Percentiles rank a stretch among this genome's conserved stretches.
Evolutionary conservation across 2,888 invertebrate species (phyloP).

Genomic region (Odontocerum albicorne): DNA sequence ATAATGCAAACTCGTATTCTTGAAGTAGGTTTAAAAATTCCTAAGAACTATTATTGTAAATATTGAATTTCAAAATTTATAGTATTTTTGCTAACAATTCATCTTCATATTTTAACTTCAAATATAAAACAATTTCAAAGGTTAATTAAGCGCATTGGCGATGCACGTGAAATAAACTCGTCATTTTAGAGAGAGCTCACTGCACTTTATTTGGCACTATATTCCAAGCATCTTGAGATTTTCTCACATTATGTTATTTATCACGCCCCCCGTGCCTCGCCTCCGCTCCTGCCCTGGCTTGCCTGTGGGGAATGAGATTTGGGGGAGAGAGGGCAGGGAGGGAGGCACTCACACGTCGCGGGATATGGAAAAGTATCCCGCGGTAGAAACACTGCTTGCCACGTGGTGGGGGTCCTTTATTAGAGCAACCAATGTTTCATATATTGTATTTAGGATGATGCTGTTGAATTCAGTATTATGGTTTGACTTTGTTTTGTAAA

Average conservation of each 20-base stretch:
- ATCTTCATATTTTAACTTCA: too few species aligned
- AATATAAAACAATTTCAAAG: too few species aligned
- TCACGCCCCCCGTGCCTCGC: constrained; percentile 16
- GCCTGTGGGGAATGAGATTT: neutral
- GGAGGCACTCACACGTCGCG: constrained; percentile 18
- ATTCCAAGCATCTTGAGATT: constrained; percentile 36
- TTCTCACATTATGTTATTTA: constrained; percentile 37
- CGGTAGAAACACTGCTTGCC: constrained; percentile 11
- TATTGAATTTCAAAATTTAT: too few species aligned
- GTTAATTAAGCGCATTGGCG: too few species aligned
- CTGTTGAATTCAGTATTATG: too few species aligned
- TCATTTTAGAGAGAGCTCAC: constrained; percentile 6
- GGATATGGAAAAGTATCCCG: constrained; percentile 29
- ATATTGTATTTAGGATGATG: too few species aligned
- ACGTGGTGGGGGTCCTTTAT: constrained; percentile 4
- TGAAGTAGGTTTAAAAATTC: too few species aligned
- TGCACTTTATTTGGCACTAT: constrained; percentile 34
- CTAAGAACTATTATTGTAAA: too few species aligned
- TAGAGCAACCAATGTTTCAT: too few species aligned
- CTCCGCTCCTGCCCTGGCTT: neutral
- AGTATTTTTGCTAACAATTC: too few species aligned
- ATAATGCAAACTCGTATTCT: too few species aligned
- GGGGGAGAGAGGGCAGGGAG: neutral
- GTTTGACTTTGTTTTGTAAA: too few species aligned
- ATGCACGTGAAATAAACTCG: constrained; percentile 20